Evolutionary conservation across 1,140 invertebrate genomes (phyloP), one percentile per base, ranked within the genome.

Genomic region (Eciton burchellii): DNA sequence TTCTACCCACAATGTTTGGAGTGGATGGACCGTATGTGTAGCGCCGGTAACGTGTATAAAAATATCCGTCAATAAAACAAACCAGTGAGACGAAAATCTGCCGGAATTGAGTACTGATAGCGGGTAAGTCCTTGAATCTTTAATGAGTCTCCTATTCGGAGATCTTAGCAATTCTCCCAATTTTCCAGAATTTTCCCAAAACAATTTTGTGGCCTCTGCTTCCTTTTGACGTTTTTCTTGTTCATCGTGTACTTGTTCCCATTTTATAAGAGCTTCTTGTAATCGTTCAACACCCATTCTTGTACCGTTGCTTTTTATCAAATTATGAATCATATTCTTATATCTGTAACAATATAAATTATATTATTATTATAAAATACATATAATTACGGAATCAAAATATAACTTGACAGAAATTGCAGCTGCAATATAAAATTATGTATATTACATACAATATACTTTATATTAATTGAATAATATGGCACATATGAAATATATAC

Each of bases 1-100:
- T 93, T 98, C 97, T 1, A 98, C 95, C 98, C 98, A 98, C 52
- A 98, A 89, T 1, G 96, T 97, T 84, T 95, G 95, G 81, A 98
- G 93, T 29, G 95, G 95, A 94, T 97, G 96, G 3, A 96, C 86
- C 84, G 94, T 94, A 85, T 95, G 92, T 82, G 94, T 94, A 82
- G 95, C 95, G 60, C 96, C 96, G 77, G 94, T 95, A 12, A 96
- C 94, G 88, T 97, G 96, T 73, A 97, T 95, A 82, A 97, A 96
- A 70, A 96, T 93, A 93, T 97, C 97, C 54, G 95, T 96, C 62
- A 97, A 95, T 19, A 97, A 92, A 86, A 97, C 95, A 87, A 98
- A 98, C 94, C 95, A 96, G 92, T 97, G 96, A 0, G 95, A 95
- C 94, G 93, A 95, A 94, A 96, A 97, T 86, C 95, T 95, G 88